phyloP scores from a whole-genome alignment of 2,888 invertebrate species.

The Tenthredo livida region DNA sequence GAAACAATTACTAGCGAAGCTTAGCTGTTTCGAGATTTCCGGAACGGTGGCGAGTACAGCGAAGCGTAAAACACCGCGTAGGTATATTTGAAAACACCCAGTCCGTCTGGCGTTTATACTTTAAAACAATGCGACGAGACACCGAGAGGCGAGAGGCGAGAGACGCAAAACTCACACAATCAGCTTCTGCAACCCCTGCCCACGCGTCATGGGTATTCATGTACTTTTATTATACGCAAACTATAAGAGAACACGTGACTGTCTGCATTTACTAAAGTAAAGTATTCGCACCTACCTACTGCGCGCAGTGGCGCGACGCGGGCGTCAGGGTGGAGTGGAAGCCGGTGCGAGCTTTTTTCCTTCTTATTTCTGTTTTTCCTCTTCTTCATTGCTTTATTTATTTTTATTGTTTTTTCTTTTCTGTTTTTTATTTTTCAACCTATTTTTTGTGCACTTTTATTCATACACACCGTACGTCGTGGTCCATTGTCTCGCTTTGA shows the following conservation, averaged over 20 bases:
- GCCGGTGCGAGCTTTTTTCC: slow-evolving; percentile 10
- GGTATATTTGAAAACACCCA: background rate
- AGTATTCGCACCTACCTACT: slow-evolving; percentile 24
- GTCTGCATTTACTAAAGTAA: slow-evolving; percentile 37
- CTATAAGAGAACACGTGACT: slow-evolving; percentile 37
- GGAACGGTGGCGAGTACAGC: background rate
- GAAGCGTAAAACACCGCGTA: slow-evolving; percentile 3
- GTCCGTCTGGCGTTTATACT: slow-evolving; percentile 39
- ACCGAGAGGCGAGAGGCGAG: slow-evolving; percentile 35
- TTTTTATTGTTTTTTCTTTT: too few relatives aligned
- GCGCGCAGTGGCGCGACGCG: background rate
- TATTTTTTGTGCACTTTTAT: background rate
- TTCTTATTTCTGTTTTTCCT: background rate
- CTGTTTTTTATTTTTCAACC: background rate
- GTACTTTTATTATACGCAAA: slow-evolving; percentile 29
- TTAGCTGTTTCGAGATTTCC: background rate
- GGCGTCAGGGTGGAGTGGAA: slow-evolving; percentile 12
- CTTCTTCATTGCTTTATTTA: background rate
- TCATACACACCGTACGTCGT: background rate
- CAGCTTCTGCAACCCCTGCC: background rate
- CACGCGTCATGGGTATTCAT: slow-evolving; percentile 26
- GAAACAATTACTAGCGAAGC: background rate
- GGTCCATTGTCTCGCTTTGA: slow-evolving; percentile 28
- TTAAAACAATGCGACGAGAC: slow-evolving; percentile 45
- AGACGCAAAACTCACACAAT: background rate